Base-by-base conservation (phyloP, 2,113 vertebrate species). In the Microcebus tavaratra region DNA sequence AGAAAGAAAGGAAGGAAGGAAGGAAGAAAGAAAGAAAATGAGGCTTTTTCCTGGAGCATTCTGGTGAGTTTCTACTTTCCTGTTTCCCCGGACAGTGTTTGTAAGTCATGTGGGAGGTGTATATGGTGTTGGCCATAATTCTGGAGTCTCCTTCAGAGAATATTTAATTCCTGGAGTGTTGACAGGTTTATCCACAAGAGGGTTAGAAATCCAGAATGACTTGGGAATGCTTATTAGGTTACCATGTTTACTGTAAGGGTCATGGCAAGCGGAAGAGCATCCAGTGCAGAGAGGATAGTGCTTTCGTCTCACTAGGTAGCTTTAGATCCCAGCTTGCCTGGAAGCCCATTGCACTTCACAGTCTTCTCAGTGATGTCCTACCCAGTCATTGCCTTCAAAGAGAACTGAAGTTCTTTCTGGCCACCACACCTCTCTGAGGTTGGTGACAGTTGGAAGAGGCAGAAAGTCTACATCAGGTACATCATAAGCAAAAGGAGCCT, bases 401-500 rank as follows among this genome's bases (percentile, higher is more conserved):
- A 20, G 21, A 94, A 67, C 5, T 65, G 15, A n/a, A 88, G 23
- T 84, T 95, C 45, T 59, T 8, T 91, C 42, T 91, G 6, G 20
- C 53, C 29, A 67, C 3, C 23, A 21, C 23, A 21, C 36, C 31
- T 96, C 57, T 78, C 55, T 84, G 59, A 92, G 36, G 23, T 85
- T 94, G 45, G 53, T 59, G 39, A 67, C 48, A 90, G 8, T 92
- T 97, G 80, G 31, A 50, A 96, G 55, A 92, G 57, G 36, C 34
- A 90, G 50, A 25, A 88, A 59, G 42, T 80, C n/a, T 83, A 39
- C 15, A 88, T 57, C 45, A 80, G 57, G 18, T 63, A 65, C 39
- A 81, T n/a, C 29, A 93, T 53, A 92, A 94, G 50, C 81, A 65
- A 95, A 88, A 92, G 53, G 82, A 92, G 27, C 73, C 50, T 45